A percentile compares a stretch with the other conserved stretches of the same genome.
phyloP scores from a whole-genome alignment of 2,113 vertebrate species.

The Phodopus roborovskii region DNA sequence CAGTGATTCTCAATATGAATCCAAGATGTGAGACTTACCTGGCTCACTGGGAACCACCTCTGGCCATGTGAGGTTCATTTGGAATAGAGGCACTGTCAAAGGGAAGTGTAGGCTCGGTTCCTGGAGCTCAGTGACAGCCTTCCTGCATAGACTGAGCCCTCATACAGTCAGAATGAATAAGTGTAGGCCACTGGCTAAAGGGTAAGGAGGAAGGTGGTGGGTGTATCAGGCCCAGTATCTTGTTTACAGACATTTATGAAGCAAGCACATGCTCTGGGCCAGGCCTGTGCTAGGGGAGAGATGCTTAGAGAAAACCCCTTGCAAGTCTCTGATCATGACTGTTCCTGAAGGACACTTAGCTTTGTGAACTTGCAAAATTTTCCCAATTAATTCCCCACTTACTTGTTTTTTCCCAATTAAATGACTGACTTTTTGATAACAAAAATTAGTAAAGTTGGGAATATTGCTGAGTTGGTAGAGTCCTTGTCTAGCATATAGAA shows the following conservation, averaged over 20 bases:
- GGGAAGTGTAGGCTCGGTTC: neutral
- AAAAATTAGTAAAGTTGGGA: neutral
- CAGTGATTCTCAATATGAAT: neutral
- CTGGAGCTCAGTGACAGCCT: neutral
- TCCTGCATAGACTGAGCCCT: neutral
- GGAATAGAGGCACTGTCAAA: neutral
- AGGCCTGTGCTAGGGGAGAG: neutral
- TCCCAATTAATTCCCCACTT: neutral
- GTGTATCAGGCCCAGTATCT: accelerated
- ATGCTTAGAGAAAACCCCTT: neutral
- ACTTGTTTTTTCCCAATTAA: neutral
- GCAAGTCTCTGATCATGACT: neutral
- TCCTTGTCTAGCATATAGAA: neutral
- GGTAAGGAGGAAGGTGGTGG: neutral
- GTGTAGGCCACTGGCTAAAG: neutral
- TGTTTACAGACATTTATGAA: neutral
- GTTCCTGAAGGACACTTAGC: neutral
- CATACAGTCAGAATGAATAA: neutral
- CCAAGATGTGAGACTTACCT: neutral
- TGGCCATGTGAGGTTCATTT: neutral
- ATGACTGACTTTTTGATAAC: neutral
- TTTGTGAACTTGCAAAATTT: neutral
- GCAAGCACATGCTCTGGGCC: neutral
- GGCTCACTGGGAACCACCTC: neutral
- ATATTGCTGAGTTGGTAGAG: neutral